These are phyloP conservation scores for Leucania comma DNA, from an alignment of 2,888 invertebrate genomes.

Conservation along the genomic window DNA sequence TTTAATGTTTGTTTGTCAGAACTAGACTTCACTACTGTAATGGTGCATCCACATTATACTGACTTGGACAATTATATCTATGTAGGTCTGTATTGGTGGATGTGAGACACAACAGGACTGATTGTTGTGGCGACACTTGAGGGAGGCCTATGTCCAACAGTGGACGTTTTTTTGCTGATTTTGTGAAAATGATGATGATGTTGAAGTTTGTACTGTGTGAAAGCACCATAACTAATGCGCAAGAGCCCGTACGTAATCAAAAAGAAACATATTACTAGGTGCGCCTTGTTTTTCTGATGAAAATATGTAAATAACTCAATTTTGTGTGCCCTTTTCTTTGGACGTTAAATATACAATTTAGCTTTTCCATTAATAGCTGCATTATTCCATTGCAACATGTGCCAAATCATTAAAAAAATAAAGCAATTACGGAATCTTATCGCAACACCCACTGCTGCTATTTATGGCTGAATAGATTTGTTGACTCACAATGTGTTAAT, in stretches of 20 bases:
- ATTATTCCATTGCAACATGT: constrained; percentile 26
- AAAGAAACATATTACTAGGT: not conserved
- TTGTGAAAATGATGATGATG: no score
- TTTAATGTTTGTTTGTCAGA: not conserved
- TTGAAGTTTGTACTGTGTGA: no score
- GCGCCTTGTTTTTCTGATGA: not conserved
- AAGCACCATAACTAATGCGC: not conserved
- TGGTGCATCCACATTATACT: no score
- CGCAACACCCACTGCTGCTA: constrained; percentile 13
- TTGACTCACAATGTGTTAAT: constrained; percentile 31
- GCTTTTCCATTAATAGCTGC: constrained; percentile 10
- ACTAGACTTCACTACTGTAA: not conserved
- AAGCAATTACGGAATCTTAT: constrained; percentile 23
- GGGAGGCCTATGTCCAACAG: no score
- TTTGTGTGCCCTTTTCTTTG: not conserved
- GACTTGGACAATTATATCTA: no score
- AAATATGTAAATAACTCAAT: not conserved
- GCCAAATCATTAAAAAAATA: constrained; percentile 43
- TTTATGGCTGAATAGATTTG: constrained; percentile 43
- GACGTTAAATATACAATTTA: not conserved
- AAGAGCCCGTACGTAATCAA: not conserved
- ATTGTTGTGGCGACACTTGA: no score
- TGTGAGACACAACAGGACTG: no score
- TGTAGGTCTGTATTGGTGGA: no score
- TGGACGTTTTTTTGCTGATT: no score